phyloP scores from a whole-genome alignment of 1,140 invertebrate genomes.

The Ips typographus region DNA sequence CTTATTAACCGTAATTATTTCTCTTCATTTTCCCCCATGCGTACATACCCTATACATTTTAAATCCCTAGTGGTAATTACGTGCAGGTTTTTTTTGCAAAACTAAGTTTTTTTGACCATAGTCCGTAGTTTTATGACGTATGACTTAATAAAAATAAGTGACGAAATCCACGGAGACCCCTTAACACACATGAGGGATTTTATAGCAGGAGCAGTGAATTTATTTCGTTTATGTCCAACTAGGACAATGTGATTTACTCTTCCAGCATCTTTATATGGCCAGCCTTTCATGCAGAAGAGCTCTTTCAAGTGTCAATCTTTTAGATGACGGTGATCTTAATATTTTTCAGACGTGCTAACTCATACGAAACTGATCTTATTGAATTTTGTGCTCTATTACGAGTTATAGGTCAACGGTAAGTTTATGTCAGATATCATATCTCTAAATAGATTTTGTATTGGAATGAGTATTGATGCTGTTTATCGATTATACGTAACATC shows the following conservation, averaged over 20 bases:
- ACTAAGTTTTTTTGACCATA: not conserved
- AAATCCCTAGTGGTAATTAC: constrained; percentile 13
- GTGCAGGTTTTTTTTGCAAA: constrained; percentile 10
- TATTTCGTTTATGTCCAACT: constrained; percentile 13
- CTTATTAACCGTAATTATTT: constrained; percentile 31
- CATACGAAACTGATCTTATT: constrained; percentile 10
- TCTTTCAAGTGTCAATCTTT: constrained; percentile 13
- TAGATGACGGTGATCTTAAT: constrained; percentile 1
- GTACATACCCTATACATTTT: not conserved
- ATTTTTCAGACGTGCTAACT: constrained; percentile 4
- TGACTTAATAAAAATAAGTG: constrained; percentile 26
- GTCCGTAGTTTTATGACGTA: constrained; percentile 13
- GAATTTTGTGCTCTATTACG: too few relatives aligned
- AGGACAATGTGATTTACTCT: constrained; percentile 10
- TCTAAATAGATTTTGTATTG: too few relatives aligned
- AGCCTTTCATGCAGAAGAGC: constrained; percentile 13
- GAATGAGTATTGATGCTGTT: too few relatives aligned
- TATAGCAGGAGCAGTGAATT: constrained; percentile 12
- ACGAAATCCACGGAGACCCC: constrained; percentile 15
- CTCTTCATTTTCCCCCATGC: constrained; percentile 16
- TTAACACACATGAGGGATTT: constrained; percentile 17
- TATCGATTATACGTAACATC: too few relatives aligned
- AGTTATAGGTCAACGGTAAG: too few relatives aligned
- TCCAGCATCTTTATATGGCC: constrained; percentile 13
- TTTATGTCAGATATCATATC: too few relatives aligned